Conservation (phyloP, 1,140 invertebrate species). For the Nymphalis io region DNA sequence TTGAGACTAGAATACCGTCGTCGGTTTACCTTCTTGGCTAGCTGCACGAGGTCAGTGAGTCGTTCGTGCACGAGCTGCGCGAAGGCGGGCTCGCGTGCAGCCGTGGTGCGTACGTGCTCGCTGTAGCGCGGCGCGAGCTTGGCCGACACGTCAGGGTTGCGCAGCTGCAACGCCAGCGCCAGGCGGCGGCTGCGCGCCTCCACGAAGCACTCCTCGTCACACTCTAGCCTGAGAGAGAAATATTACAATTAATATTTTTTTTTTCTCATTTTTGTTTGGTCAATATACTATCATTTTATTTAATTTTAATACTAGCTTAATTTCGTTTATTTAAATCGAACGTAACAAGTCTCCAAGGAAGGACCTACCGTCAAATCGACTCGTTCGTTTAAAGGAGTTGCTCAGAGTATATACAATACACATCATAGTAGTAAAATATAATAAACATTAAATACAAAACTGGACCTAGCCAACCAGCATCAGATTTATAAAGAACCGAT, state of each 20-base stretch:
- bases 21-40: slow-evolving; percentile 88
- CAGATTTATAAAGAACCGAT: no score
- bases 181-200: slow-evolving; percentile 93
- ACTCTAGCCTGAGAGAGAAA: slow-evolving; percentile 86
- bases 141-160: slow-evolving; percentile 91
- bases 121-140: slow-evolving; percentile 92
- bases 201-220: slow-evolving; percentile 94
- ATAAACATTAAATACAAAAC: no score
- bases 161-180: slow-evolving; percentile 93
- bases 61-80: slow-evolving; percentile 92
- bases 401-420: no score
- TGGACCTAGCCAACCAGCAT: no score
- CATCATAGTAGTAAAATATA: no score
- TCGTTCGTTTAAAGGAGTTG: no score
- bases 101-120: slow-evolving; percentile 92
- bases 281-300: no score
- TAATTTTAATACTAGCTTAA: no score
- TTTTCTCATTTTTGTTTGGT: background rate
- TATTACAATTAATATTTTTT: background rate
- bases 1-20: background rate
- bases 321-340: no score
- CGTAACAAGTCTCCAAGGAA: no score
- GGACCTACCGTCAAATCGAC: no score
- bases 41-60: slow-evolving; percentile 91
- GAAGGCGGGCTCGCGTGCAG: slow-evolving; percentile 90